Percentiles rank a stretch among this genome's conserved stretches.
These are phyloP conservation scores for Platycercus adscitus DNA, from an alignment of 2,113 vertebrate genomes.

Conservation along the genomic window DNA sequence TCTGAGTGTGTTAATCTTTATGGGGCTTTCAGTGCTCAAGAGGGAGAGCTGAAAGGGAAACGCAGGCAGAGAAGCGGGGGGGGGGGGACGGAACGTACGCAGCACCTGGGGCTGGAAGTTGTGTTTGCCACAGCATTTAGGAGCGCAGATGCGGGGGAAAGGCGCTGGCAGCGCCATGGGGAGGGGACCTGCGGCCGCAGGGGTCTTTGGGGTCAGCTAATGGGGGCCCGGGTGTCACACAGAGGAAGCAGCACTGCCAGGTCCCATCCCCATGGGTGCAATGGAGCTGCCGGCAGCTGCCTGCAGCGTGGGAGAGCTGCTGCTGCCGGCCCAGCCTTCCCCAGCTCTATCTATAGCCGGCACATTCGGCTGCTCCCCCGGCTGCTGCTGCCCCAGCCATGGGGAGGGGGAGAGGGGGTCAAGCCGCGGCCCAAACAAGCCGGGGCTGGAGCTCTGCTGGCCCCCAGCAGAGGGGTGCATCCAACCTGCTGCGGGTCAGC, in stretches of 20 bases:
- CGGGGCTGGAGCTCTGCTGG: not conserved
- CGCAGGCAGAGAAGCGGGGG: rapidly evolving
- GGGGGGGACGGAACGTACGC: not conserved
- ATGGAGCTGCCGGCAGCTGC: not conserved
- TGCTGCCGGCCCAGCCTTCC: not conserved
- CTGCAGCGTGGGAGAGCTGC: not conserved
- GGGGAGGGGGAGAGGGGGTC: not conserved
- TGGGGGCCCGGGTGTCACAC: not conserved
- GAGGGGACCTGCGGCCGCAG: not conserved
- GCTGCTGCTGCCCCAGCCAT: rapidly evolving
- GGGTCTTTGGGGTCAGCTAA: not conserved
- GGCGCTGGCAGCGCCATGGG: not conserved
- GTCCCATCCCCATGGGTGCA: not conserved
- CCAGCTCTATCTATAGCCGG: not conserved
- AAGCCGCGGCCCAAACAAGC: not conserved
- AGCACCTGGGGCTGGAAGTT: not conserved
- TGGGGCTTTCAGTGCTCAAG: not conserved
- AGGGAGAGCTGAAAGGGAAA: not conserved
- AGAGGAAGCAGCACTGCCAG: not conserved
- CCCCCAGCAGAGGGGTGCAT: rapidly evolving
- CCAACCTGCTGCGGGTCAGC: rapidly evolving
- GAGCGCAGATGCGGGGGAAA: not conserved
- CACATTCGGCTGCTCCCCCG: not conserved
- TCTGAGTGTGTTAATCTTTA: not conserved
- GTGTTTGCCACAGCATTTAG: not conserved